Evolutionary conservation across 2,888 invertebrate species (phyloP), one percentile per base, ranked within the genome.

Genomic region (Drosophila neoperkinsi): DNA sequence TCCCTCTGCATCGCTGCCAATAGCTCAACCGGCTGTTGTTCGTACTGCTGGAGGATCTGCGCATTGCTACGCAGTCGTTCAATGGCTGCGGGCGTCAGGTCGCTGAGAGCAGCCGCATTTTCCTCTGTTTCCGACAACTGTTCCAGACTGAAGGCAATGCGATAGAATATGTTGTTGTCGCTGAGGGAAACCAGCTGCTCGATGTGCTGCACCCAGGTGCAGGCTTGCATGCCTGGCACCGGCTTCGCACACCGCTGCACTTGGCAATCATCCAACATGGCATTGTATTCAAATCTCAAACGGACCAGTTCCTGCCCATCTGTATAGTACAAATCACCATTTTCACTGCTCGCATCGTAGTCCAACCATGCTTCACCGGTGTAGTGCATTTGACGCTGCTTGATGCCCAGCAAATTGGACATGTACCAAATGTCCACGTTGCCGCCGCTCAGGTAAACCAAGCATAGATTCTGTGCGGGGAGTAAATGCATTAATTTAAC

Each of bases 81-180:
- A 11, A 91, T 62, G 6, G 71, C 78, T 10, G 73, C 64, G 0
- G 83, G 67, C 1, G 86, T 90, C n/a, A 92, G 43, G 31, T 91
- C 90, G 18, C 76, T 33, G 51, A 79, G 57, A 53, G 41, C 66
- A 10, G 55, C 63, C 4, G 25, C 60, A n/a, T 56, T 63, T 28
- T 65, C 41, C 4, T 43, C 49, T 6, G 53, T 56, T 10, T 38
- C 31, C 3, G 41, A 11, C 6, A 38, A 28, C 7, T 65, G 49
- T 3, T 58, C 21, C 52, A 25, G 11, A 13, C 56, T 63, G 1
- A 87, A 89, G 4, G 52, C 53, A n/a, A 89, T 85, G 25, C 80
- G 79, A 75, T 93, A 92, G 56, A 93, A 93, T 13, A 93, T 90
- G 56, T 93, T 93, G 65, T 93, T 93, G 43, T 90, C 88, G 64